Conservation (phyloP, 2,888 invertebrate genomes). For the Zygogramma bicolorata region DNA sequence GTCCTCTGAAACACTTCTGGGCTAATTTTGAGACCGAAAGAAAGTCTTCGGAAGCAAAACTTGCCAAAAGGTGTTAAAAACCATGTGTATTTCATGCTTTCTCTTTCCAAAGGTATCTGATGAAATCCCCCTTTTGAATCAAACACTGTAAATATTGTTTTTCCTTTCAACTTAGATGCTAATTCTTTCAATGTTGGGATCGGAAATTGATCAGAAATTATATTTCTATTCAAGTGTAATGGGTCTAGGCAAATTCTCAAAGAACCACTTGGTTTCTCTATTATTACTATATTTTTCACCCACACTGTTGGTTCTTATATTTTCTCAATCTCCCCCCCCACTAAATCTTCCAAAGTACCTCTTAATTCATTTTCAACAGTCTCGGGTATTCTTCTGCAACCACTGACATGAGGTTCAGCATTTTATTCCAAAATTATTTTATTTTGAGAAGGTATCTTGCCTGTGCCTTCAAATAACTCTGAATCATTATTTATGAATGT, state of each 20-base stretch:
- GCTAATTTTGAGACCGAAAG: no score
- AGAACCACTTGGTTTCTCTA: neutral
- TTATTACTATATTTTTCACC: neutral
- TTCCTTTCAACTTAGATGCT: no score
- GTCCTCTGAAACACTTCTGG: no score
- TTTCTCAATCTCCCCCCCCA: neutral
- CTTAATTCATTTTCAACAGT: neutral
- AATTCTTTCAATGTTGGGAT: no score
- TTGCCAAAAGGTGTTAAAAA: no score
- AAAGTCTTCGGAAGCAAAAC: no score
- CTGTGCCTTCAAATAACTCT: neutral
- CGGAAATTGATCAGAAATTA: neutral
- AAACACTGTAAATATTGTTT: no score
- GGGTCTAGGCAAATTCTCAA: neutral
- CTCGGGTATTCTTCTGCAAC: neutral
- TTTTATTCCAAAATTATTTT: neutral
- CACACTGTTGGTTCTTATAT: neutral
- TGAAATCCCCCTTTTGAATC: no score
- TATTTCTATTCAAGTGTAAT: neutral
- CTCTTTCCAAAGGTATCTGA: no score
- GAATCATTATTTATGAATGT: neutral
- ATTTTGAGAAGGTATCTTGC: neutral
- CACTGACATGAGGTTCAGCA: neutral
- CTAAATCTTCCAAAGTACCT: neutral
- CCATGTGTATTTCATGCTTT: no score